Percentiles rank a stretch among this genome's conserved stretches.
Evolutionary conservation across 2,888 invertebrate species (phyloP).

Genomic region (Entomobrya multifasciata): DNA sequence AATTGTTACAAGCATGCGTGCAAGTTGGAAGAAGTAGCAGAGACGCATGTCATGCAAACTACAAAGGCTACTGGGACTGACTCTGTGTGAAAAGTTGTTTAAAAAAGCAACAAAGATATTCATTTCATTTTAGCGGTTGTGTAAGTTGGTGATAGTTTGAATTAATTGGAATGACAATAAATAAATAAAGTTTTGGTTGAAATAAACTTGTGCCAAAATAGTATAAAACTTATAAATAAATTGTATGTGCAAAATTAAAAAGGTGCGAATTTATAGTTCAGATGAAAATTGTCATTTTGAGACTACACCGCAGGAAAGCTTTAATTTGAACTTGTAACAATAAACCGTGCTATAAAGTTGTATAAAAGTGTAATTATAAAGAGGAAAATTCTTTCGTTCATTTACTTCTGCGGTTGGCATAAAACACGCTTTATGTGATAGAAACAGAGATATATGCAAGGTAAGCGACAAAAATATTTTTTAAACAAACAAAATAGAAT

Average conservation of each 20-base stretch:
- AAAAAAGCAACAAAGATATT: background rate
- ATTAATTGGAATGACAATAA: background rate
- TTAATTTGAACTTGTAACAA: too few relatives aligned
- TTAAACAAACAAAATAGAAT: too few relatives aligned
- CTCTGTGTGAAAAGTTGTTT: background rate
- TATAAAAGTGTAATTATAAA: too few relatives aligned
- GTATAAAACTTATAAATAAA: background rate
- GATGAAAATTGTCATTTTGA: background rate
- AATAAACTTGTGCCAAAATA: background rate
- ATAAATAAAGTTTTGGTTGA: background rate
- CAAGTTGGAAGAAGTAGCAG: background rate
- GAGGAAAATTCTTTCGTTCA: too few relatives aligned
- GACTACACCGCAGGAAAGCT: background rate
- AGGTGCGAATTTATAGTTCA: background rate
- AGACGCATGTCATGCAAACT: background rate
- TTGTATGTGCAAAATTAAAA: background rate
- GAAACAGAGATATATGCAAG: too few relatives aligned
- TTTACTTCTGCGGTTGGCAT: too few relatives aligned
- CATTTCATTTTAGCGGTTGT: background rate
- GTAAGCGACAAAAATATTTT: too few relatives aligned
- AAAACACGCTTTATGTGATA: too few relatives aligned
- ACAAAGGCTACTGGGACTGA: background rate
- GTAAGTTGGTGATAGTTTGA: background rate
- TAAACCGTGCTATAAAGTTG: too few relatives aligned
- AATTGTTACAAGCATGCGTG: slow-evolving; percentile 21